Percentiles rank a stretch among this genome's conserved stretches.
These are phyloP conservation scores for Branchellion lobata DNA, from an alignment of 2,888 invertebrate genomes.

Conservation along the genomic window DNA sequence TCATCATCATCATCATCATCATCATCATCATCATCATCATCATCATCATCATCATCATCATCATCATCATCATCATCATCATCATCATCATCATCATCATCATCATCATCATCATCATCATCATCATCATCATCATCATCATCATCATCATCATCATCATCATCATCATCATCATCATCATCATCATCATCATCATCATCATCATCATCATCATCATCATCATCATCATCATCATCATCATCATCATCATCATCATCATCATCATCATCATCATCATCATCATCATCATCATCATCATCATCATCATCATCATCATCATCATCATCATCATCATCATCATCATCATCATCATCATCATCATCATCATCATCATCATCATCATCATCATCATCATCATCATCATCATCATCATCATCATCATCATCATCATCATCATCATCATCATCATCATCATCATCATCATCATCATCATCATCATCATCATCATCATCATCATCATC, in stretches of 20 bases:
- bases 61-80: slow-evolving; percentile 40
- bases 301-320: slow-evolving; percentile 39
- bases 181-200: slow-evolving; percentile 36
- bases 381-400: slow-evolving; percentile 43
- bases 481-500: slow-evolving; percentile 43
- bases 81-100: slow-evolving; percentile 32
- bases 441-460: slow-evolving; percentile 39
- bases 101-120: slow-evolving; percentile 41
- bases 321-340: slow-evolving; percentile 24
- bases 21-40: slow-evolving; percentile 39
- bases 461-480: slow-evolving; percentile 44
- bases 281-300: slow-evolving; percentile 43
- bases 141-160: slow-evolving; percentile 26
- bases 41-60: slow-evolving; percentile 28
- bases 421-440: slow-evolving; percentile 30
- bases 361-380: slow-evolving; percentile 42
- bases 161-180: slow-evolving; percentile 37
- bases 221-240: slow-evolving; percentile 28
- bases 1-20: slow-evolving; percentile 44
- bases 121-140: slow-evolving; percentile 40
- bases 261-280: slow-evolving; percentile 40
- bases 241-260: slow-evolving; percentile 39
- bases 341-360: slow-evolving; percentile 41
- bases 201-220: slow-evolving; percentile 40
- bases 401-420: slow-evolving; percentile 36